Base-by-base conservation (phyloP, 2,888 invertebrate species). In the Sympetrum striolatum region DNA sequence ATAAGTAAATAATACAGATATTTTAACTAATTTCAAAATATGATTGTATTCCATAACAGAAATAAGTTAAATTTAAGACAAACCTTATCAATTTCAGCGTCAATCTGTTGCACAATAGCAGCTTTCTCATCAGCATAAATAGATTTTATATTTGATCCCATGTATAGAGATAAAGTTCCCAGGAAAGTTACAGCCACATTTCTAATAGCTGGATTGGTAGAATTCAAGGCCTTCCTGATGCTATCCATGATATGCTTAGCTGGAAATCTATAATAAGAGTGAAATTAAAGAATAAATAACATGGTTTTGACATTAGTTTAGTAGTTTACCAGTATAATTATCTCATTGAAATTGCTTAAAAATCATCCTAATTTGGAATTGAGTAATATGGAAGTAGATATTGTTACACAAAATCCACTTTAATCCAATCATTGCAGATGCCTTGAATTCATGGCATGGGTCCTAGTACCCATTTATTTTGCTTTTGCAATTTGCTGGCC, bases 61-160 rank as follows among this genome's bases (percentile, higher is more conserved):
- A 10, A 73, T 25, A 8, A n/a, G 25, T n/a, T 60, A 22, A n/a
- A 10, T 25, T 18, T 25, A 90, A 53, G 53, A 90, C 35, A 90
- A 92, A 94, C 94, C 93, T 98, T 98, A 91, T 98, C 98, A 92
- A 98, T 96, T 93, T 98, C 98, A 35, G 96, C 95, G 93, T 97
- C 97, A 91, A 98, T 98, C 93, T 97, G 97, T 92, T 98, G 97
- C 81, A 96, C 95, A 0, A 98, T 94, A 0, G 97, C 96, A 0
- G 98, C 96, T 93, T 98, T 98, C 93, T 98, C 98, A 92, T 95
- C 96, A 92, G 98, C 98, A 92, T 98, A 98, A 93, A 97, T 97
- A 92, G 95, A 95, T 92, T 97, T 95, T 0, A 98, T 93, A 1
- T 95, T 95, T 22, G 96, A 96, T 0, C 98, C 98, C 94, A 98